Percentiles rank a stretch among this genome's conserved stretches.
Conservation (phyloP, 2,888 invertebrate genomes). For the Cetonia aurata region DNA sequence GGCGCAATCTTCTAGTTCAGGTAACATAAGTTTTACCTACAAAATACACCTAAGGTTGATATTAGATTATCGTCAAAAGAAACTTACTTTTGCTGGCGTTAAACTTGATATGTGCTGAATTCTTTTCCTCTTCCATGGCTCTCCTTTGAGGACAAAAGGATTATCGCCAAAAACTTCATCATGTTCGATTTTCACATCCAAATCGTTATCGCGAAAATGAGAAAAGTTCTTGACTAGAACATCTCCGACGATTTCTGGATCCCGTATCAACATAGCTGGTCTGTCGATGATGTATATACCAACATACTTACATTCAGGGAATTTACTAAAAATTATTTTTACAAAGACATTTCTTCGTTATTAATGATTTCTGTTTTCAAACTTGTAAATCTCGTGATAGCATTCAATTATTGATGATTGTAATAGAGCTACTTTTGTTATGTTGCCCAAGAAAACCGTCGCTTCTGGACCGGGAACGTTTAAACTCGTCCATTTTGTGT, state of each 20-base stretch:
- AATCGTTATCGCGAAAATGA: conserved; percentile 57
- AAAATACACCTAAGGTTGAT: neutral
- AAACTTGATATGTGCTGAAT: conserved; percentile 55
- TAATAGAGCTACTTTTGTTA: conserved; percentile 52
- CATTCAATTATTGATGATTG: conserved; percentile 54
- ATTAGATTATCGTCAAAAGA: neutral
- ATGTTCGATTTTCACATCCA: conserved; percentile 57
- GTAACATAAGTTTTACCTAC: conserved; percentile 65
- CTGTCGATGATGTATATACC: conserved; percentile 54
- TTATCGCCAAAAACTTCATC: conserved; percentile 65
- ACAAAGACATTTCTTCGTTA: neutral
- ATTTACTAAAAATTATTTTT: conserved; percentile 12
- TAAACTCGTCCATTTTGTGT: conserved; percentile 55
- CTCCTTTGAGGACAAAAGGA: conserved; percentile 64
- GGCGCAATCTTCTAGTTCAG: conserved; percentile 64
- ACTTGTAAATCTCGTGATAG: conserved; percentile 58
- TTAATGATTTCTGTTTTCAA: neutral
- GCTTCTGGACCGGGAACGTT: conserved; percentile 56
- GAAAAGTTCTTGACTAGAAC: conserved; percentile 55
- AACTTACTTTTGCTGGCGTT: conserved; percentile 15
- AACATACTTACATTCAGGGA: conserved; percentile 46
- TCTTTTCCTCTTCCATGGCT: conserved; percentile 66
- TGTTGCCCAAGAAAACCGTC: conserved; percentile 54
- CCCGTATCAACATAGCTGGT: conserved; percentile 52
- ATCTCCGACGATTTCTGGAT: conserved; percentile 53